Conservation (phyloP, 2,888 invertebrate species). For the Anagyrus pseudococci region DNA sequence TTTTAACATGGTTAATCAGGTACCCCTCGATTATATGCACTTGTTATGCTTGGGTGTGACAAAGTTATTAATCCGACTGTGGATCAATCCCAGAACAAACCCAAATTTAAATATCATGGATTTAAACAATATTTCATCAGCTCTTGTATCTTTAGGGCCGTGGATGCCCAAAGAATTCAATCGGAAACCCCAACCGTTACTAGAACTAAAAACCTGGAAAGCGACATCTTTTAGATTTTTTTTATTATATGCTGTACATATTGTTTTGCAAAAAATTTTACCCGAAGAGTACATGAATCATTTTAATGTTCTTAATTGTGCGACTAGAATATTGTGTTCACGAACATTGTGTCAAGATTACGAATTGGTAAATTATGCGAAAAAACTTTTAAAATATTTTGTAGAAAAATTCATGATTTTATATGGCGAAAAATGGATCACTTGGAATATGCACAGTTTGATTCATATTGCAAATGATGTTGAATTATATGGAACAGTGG, state of each 20-base stretch:
- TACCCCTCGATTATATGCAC: background rate
- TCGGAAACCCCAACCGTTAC: background rate
- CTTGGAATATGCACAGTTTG: conserved; percentile 26
- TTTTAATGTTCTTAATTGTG: background rate
- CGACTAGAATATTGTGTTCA: background rate
- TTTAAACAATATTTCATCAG: background rate
- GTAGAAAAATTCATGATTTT: background rate
- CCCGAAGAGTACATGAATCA: background rate
- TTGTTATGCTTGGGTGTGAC: background rate
- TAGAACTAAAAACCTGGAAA: conserved; percentile 7
- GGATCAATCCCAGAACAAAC: background rate
- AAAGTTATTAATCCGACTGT: background rate
- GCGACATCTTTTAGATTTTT: conserved; percentile 7
- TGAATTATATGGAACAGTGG: conserved; percentile 17
- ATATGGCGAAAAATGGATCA: conserved; percentile 7
- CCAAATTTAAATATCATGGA: background rate
- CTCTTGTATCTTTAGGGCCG: background rate
- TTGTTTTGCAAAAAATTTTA: conserved; percentile 2
- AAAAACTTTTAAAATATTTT: conserved; percentile 3
- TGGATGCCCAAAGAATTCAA: conserved; percentile 2
- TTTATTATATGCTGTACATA: conserved; percentile 1
- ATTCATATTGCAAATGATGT: conserved; percentile 21
- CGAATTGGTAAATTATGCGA: background rate
- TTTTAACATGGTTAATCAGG: background rate
- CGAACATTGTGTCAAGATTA: background rate